Evolutionary conservation across 2,797 vertebrate species (phyloP).

Genomic region (Sebastes iracundus): DNA sequence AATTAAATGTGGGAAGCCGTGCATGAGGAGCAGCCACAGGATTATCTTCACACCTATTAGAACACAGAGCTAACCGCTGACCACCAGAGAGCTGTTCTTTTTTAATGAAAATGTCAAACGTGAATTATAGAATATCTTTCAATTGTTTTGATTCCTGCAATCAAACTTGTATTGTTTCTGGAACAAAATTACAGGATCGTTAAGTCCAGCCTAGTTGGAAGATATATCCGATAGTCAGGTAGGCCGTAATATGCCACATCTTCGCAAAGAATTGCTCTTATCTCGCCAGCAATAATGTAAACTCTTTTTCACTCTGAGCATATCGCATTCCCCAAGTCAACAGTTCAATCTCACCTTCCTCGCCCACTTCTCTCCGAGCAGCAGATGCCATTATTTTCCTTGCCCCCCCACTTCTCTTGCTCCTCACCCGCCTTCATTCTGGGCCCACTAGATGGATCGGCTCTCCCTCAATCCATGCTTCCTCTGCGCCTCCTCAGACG

Average conservation of each 20-base stretch:
- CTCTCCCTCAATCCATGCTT: slow-evolving; percentile 74
- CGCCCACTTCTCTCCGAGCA: slow-evolving; percentile 68
- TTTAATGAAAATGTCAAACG: background rate
- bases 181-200: background rate
- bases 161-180: background rate
- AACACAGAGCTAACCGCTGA: slow-evolving; percentile 22
- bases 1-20: slow-evolving; percentile 10
- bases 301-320: slow-evolving; percentile 51
- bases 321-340: slow-evolving; percentile 76
- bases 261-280: slow-evolving; percentile 44
- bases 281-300: slow-evolving; percentile 59
- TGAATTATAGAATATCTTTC: background rate
- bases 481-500: slow-evolving; percentile 80
- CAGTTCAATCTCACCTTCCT: slow-evolving; percentile 73
- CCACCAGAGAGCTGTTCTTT: slow-evolving; percentile 13
- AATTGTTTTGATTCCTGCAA: background rate
- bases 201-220: background rate
- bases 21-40: slow-evolving; percentile 9
- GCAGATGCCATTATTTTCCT: slow-evolving; percentile 68
- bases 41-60: slow-evolving; percentile 32
- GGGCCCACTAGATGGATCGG: slow-evolving; percentile 80
- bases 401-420: slow-evolving; percentile 37
- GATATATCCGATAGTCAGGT: background rate
- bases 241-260: slow-evolving; percentile 20
- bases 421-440: slow-evolving; percentile 67